phyloP scores from a whole-genome alignment of 2,888 invertebrate species.

The Chromoteleia sp. region DNA sequence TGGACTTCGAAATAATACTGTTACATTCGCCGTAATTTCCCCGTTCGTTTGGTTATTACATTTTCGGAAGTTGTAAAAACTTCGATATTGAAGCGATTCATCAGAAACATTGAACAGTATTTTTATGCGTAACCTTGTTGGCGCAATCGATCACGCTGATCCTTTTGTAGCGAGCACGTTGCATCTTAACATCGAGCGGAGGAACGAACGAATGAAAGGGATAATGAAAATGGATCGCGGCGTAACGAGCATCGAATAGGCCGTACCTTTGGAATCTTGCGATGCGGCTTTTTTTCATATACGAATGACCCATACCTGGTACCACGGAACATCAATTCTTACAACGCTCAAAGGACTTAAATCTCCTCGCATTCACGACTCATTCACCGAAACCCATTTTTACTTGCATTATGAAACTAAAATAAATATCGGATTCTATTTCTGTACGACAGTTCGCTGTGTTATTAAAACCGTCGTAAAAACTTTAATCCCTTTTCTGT shows the following conservation, averaged over 20 bases:
- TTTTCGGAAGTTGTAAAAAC: conserved; percentile 1
- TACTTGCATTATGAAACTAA: conserved; percentile 2
- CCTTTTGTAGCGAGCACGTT: conserved; percentile 52
- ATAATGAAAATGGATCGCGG: conserved; percentile 70
- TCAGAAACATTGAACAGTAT: conserved; percentile 12
- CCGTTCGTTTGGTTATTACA: too few relatives aligned
- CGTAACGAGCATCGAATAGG: conserved; percentile 67
- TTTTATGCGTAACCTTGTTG: conserved; percentile 55
- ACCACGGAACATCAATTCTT: conserved; percentile 43
- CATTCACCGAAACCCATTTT: conserved; percentile 18
- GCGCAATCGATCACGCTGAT: conserved; percentile 64
- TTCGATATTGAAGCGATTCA: conserved; percentile 15
- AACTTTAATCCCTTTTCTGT: background rate
- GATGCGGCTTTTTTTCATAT: conserved; percentile 53
- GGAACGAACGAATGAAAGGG: conserved; percentile 67
- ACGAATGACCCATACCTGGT: conserved; percentile 41
- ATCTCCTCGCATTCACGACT: background rate
- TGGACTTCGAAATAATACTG: too few relatives aligned
- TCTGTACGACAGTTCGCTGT: too few relatives aligned
- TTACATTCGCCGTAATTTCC: too few relatives aligned
- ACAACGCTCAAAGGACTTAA: conserved; percentile 25
- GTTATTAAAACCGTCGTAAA: background rate
- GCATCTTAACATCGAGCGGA: conserved; percentile 55
- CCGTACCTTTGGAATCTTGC: conserved; percentile 60
- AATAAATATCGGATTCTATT: conserved; percentile 19